phyloP scores from a whole-genome alignment of 35 echinoderm and acorn worm species.

The Acanthaster planci region DNA sequence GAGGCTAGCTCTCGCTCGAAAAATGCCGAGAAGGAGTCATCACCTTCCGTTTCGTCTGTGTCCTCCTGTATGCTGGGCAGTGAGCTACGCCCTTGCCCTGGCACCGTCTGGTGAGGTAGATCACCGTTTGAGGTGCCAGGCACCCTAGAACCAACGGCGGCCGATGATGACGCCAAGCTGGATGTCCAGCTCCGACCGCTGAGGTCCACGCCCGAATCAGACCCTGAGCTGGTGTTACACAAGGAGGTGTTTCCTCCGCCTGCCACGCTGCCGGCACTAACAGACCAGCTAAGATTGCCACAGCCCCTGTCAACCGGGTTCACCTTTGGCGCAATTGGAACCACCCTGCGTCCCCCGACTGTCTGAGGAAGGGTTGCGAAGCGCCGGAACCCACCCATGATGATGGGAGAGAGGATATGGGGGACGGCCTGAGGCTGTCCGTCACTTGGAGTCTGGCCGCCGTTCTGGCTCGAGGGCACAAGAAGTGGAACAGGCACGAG shows the following conservation, averaged over 20 bases:
- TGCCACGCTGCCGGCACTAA: neutral
- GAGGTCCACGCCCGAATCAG: neutral
- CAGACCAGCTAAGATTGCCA: neutral
- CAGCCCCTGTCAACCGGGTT: neutral
- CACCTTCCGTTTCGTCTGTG: neutral
- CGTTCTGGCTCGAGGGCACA: constrained; percentile 27
- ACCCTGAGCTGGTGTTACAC: neutral
- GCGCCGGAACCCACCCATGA: constrained; percentile 1
- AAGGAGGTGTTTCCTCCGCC: neutral
- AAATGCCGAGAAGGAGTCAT: constrained; percentile 1
- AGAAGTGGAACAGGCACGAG: constrained; percentile 65
- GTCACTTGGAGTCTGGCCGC: constrained; percentile 30
- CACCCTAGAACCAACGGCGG: neutral
- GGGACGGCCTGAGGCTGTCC: constrained; percentile 15
- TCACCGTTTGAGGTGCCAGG: neutral
- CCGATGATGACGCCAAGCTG: neutral
- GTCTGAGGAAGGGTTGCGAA: neutral
- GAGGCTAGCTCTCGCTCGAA: constrained; percentile 1
- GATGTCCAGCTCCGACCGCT: constrained; percentile 4
- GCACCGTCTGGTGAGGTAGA: neutral
- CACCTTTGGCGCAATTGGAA: constrained; percentile 21
- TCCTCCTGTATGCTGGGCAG: neutral
- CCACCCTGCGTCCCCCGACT: neutral
- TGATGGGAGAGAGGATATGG: neutral
- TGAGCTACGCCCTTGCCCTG: neutral